phyloP scores from a whole-genome alignment of 2,113 vertebrate species.

The Egretta garzetta region DNA sequence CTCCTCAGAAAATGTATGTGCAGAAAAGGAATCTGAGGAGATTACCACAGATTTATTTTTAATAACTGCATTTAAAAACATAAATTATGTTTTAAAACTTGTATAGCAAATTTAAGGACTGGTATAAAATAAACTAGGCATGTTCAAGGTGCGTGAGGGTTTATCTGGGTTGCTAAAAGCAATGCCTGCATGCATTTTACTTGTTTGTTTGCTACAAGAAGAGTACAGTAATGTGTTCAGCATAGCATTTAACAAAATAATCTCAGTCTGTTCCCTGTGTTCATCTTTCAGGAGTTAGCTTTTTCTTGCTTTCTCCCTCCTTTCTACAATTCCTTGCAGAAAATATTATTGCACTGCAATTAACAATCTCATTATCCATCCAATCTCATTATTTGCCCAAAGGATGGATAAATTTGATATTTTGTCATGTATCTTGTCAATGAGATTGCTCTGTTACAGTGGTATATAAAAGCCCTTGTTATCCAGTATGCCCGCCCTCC shows the following conservation, averaged over 20 bases:
- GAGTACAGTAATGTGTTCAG: background rate
- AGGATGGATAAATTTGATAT: background rate
- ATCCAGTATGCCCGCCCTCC: background rate
- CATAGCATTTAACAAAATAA: background rate
- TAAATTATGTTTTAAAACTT: background rate
- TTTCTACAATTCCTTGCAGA: background rate
- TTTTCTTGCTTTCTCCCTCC: background rate
- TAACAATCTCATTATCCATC: background rate
- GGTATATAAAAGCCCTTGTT: background rate
- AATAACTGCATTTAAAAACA: conserved; percentile 8
- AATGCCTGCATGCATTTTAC: background rate
- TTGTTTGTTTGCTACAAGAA: background rate
- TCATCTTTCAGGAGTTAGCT: background rate
- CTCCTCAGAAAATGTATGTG: background rate
- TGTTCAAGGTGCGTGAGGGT: background rate
- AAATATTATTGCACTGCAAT: background rate
- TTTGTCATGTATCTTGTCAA: background rate
- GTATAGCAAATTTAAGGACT: background rate
- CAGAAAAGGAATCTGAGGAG: conserved; percentile 23
- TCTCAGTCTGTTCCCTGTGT: background rate
- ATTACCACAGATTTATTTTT: conserved; percentile 42
- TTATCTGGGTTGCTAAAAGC: background rate
- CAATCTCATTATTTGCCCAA: background rate
- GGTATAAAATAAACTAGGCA: background rate
- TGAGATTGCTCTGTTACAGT: fast-evolving